Evolutionary conservation across 2,113 vertebrate species (phyloP).

Genomic region (Balaeniceps rex): DNA sequence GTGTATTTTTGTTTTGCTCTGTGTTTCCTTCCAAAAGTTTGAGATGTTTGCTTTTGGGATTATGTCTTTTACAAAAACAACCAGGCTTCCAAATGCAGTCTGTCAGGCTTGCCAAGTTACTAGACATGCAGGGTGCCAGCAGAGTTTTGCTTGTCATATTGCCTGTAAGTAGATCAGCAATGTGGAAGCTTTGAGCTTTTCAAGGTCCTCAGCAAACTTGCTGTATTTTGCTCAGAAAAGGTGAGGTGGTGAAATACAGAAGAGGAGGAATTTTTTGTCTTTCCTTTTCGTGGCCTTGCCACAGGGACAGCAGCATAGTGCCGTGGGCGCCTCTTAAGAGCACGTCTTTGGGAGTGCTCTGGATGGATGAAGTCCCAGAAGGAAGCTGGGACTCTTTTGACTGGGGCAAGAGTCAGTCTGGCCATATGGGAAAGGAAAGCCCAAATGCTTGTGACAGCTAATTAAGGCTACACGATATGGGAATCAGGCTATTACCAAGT

Average conservation of each 20-base stretch:
- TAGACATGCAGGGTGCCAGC: background rate
- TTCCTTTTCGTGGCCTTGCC: background rate
- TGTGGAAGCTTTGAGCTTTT: background rate
- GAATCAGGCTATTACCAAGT: background rate
- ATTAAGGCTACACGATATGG: background rate
- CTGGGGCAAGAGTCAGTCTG: background rate
- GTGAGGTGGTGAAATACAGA: background rate
- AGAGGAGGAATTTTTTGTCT: background rate
- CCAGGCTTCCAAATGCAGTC: background rate
- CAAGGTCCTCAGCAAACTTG: background rate
- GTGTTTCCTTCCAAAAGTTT: background rate
- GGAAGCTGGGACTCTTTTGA: background rate
- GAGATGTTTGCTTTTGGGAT: conserved; percentile 25
- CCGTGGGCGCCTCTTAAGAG: background rate
- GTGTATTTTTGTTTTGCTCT: background rate
- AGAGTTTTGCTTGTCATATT: background rate
- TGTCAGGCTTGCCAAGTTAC: background rate
- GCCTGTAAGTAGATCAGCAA: background rate
- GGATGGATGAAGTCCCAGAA: background rate
- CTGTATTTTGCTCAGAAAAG: background rate
- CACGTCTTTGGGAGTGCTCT: background rate
- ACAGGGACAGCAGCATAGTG: background rate
- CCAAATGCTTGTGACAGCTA: background rate
- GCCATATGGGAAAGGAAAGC: background rate
- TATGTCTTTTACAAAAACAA: conserved; percentile 1